phyloP scores from a whole-genome alignment of 2,113 vertebrate species.

The Reinhardtius hippoglossoides region DNA sequence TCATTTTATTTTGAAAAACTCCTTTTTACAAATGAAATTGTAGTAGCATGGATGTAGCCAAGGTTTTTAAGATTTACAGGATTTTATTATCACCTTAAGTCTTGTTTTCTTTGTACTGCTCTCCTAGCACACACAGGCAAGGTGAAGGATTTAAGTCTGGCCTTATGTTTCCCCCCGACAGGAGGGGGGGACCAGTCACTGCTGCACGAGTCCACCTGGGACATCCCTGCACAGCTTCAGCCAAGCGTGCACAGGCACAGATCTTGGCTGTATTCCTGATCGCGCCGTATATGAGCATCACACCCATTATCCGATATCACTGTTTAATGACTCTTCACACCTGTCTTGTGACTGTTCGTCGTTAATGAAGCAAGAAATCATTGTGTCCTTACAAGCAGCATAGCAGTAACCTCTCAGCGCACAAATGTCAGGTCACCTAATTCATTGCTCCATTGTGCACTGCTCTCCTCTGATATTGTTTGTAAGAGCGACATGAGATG shows the following conservation, averaged over 20 bases:
- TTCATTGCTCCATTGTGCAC: slow-evolving; percentile 54
- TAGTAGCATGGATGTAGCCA: background rate
- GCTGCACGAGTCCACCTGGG: slow-evolving; percentile 26
- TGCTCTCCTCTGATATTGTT: slow-evolving; percentile 62
- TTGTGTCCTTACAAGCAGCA: slow-evolving; percentile 36
- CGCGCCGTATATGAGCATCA: slow-evolving; percentile 37
- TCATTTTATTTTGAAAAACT: background rate
- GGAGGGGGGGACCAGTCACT: slow-evolving; percentile 19
- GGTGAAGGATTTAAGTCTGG: slow-evolving; percentile 19
- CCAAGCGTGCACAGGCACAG: background rate
- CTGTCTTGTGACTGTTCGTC: slow-evolving; percentile 34
- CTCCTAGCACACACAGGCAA: slow-evolving; percentile 18
- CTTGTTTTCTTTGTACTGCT: slow-evolving; percentile 9
- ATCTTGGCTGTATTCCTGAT: slow-evolving; percentile 19
- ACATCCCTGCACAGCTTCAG: slow-evolving; percentile 14
- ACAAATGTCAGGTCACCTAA: slow-evolving; percentile 47
- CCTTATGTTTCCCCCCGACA: slow-evolving; percentile 22
- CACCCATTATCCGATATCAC: slow-evolving; percentile 23
- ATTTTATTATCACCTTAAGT: slow-evolving; percentile 66
- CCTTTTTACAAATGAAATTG: background rate
- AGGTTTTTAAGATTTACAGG: slow-evolving; percentile 44
- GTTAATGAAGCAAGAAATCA: slow-evolving; percentile 58
- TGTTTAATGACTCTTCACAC: slow-evolving; percentile 60
- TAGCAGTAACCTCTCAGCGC: slow-evolving; percentile 46
- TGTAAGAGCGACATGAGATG: slow-evolving; percentile 60